Percentiles rank a stretch among this genome's conserved stretches.
phyloP scores from a whole-genome alignment of 2,888 invertebrate species.

The Aleiodes testaceus region DNA sequence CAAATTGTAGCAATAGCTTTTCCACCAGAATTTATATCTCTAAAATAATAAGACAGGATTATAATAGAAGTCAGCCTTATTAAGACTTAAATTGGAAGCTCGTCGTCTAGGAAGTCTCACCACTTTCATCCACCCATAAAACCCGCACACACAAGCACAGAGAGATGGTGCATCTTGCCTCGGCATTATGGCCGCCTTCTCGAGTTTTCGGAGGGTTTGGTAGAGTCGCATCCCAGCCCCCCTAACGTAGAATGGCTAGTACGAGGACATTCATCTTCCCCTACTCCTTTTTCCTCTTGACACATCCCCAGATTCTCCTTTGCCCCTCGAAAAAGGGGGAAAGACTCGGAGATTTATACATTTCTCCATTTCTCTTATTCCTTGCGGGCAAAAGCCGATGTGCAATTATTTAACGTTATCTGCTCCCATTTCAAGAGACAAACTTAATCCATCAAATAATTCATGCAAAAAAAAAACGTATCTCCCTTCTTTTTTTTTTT shows the following conservation, averaged over 20 bases:
- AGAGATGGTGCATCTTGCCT: conserved; percentile 62
- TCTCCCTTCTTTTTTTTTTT: too few species aligned
- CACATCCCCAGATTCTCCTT: conserved; percentile 62
- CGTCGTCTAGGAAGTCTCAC: conserved; percentile 41
- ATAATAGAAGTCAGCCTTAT: conserved; percentile 65
- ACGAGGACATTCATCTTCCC: conserved; percentile 72
- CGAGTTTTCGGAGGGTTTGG: conserved; percentile 65
- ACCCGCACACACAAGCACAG: not conserved
- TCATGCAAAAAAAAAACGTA: too few species aligned
- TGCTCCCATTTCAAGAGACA: conserved; percentile 1
- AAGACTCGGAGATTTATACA: conserved; percentile 46
- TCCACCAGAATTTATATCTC: too few species aligned
- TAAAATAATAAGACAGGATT: conserved; percentile 64
- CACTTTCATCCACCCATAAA: conserved; percentile 10
- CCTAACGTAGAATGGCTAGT: conserved; percentile 54
- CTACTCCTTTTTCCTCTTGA: conserved; percentile 58
- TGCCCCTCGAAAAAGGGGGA: conserved; percentile 58
- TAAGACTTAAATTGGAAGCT: conserved; percentile 68
- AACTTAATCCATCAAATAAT: too few species aligned
- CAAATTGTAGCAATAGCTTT: not conserved
- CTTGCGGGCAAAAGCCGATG: not conserved
- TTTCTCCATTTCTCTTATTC: conserved; percentile 34
- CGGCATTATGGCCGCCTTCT: conserved; percentile 72
- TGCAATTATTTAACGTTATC: conserved; percentile 32
- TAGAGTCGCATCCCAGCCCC: conserved; percentile 52